phyloP scores from a whole-genome alignment of 2,888 invertebrate species.

The Caenorhabditis macrosperma region DNA sequence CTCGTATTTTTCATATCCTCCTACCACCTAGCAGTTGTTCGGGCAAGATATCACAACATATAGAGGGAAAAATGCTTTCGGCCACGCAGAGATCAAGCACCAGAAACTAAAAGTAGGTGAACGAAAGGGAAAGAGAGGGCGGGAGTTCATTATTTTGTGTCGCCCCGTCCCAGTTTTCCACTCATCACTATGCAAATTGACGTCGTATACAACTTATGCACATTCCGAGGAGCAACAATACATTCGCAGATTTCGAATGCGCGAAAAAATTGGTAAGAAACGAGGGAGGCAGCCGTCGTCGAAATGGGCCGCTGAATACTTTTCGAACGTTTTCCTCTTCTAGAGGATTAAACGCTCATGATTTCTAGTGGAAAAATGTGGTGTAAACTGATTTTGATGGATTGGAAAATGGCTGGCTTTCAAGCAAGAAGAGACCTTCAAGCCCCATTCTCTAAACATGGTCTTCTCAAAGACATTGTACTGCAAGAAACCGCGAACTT shows the following conservation, averaged over 20 bases:
- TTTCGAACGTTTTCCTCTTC: slow-evolving; percentile 17
- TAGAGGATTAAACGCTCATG: slow-evolving; percentile 28
- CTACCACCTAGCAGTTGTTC: slow-evolving; percentile 20
- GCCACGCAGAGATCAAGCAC: slow-evolving; percentile 36
- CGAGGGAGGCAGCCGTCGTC: slow-evolving; percentile 7
- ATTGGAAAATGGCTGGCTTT: slow-evolving; percentile 5
- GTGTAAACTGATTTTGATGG: slow-evolving; percentile 20
- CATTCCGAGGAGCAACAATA: slow-evolving; percentile 36
- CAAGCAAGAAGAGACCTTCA: neutral
- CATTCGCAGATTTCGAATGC: slow-evolving; percentile 38
- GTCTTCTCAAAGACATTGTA: too few relatives aligned
- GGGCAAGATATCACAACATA: slow-evolving; percentile 20
- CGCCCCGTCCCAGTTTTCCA: slow-evolving; percentile 33
- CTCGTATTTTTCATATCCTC: slow-evolving; percentile 28
- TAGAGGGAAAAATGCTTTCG: neutral
- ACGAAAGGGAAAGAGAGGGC: neutral
- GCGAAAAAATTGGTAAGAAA: slow-evolving; percentile 41
- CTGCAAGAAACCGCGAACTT: too few relatives aligned
- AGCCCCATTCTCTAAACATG: too few relatives aligned
- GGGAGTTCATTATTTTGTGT: slow-evolving; percentile 28
- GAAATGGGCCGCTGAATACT: neutral
- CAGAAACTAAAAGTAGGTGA: slow-evolving; percentile 11
- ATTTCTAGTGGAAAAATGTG: slow-evolving; percentile 19
- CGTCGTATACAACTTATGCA: slow-evolving; percentile 50
- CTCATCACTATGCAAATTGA: slow-evolving; percentile 58